Evolutionary conservation across 1,140 invertebrate genomes (phyloP).

Genomic region (Atta texana): DNA sequence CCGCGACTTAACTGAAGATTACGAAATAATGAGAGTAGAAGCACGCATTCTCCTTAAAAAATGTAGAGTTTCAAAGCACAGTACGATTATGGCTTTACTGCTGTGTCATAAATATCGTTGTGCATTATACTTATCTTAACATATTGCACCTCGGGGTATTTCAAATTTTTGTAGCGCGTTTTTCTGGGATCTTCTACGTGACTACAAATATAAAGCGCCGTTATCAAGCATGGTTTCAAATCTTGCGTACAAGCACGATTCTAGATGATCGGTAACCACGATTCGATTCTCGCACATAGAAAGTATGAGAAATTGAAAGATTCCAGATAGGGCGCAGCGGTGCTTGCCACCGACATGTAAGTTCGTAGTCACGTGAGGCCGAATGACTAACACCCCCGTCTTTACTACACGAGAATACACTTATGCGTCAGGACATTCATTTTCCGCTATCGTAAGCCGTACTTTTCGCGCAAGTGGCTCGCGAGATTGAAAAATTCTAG

Average conservation of each 20-base stretch:
- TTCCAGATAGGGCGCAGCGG: conserved; percentile 77
- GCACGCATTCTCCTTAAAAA: conserved; percentile 20
- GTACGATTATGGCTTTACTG: background rate
- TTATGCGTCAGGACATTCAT: conserved; percentile 82
- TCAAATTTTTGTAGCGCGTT: background rate
- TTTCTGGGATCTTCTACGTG: background rate
- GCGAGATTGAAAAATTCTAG: conserved; percentile 81
- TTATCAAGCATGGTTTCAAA: conserved; percentile 46
- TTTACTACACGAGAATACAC: conserved; percentile 81
- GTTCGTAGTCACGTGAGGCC: conserved; percentile 81
- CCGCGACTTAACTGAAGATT: conserved; percentile 45
- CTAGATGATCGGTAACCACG: conserved; percentile 28
- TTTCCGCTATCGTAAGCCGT: conserved; percentile 80
- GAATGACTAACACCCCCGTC: conserved; percentile 80
- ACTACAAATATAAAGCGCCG: conserved; percentile 27
- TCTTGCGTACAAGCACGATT: conserved; percentile 55
- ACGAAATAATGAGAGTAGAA: conserved; percentile 20
- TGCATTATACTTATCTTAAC: conserved; percentile 31
- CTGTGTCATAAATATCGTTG: conserved; percentile 18
- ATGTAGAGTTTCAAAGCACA: background rate
- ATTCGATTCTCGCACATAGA: conserved; percentile 61
- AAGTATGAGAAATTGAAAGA: conserved; percentile 85
- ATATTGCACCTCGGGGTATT: conserved; percentile 8
- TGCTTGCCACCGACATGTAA: conserved; percentile 63
- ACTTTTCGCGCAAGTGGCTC: conserved; percentile 72